A percentile compares a stretch with the other conserved stretches of the same genome.
phyloP scores from a whole-genome alignment of 2,797 vertebrate genomes.

The Lerista edwardsae region DNA sequence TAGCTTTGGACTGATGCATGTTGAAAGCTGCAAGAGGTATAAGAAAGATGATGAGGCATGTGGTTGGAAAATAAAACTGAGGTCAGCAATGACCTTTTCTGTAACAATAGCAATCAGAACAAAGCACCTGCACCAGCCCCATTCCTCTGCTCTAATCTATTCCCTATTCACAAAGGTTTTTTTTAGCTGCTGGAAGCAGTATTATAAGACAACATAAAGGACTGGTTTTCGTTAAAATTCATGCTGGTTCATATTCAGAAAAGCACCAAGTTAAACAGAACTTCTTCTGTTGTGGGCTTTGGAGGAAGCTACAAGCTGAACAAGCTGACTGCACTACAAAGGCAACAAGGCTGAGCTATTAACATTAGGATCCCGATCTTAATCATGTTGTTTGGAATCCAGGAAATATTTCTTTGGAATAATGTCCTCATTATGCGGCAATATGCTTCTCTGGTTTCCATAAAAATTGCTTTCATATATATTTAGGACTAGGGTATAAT shows the following conservation, averaged over 20 bases:
- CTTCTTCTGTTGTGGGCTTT: neutral
- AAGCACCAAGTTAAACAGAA: neutral
- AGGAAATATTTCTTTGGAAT: neutral
- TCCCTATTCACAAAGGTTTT: neutral
- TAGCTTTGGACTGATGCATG: neutral
- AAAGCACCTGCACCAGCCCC: neutral
- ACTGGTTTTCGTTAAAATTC: slow-evolving; percentile 14
- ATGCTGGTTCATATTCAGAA: neutral
- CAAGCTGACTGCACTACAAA: slow-evolving; percentile 29
- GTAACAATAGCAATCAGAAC: neutral
- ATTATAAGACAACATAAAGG: neutral
- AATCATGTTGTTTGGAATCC: neutral
- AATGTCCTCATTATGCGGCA: neutral
- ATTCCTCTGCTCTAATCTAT: slow-evolving; percentile 13
- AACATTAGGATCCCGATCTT: neutral
- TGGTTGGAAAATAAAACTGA: slow-evolving; percentile 8
- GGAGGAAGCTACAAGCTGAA: slow-evolving; percentile 14
- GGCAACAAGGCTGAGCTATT: slow-evolving; percentile 28
- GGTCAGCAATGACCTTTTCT: neutral
- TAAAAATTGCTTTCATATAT: neutral
- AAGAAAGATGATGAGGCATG: neutral
- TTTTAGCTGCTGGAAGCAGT: neutral
- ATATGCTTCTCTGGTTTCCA: neutral
- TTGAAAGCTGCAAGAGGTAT: neutral
- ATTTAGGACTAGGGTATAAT: neutral